These are phyloP conservation scores for Heterodera schachtii DNA, from an alignment of 1,140 invertebrate species.

Conservation along the genomic window DNA sequence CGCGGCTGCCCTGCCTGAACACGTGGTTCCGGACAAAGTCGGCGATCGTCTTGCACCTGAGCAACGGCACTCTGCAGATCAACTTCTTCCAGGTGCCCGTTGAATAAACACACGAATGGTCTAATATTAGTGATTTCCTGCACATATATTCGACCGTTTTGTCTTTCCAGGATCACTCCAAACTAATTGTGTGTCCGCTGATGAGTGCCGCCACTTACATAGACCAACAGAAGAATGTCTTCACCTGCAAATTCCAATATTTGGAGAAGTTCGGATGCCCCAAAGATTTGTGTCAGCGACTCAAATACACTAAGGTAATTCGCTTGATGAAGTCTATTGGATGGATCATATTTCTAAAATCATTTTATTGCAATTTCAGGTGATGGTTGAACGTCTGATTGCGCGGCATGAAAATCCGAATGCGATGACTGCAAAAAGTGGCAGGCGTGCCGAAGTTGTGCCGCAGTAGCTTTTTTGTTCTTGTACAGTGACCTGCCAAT, in stretches of 20 bases:
- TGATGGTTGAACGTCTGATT: constrained; percentile 31
- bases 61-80: constrained; percentile 94
- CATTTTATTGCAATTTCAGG: background rate
- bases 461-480: background rate
- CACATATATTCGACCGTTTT: background rate
- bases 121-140: too few species aligned
- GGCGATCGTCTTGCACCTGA: constrained; percentile 93
- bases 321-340: background rate
- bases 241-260: constrained; percentile 83
- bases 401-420: constrained; percentile 23
- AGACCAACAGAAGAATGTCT: constrained; percentile 83
- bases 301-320: constrained; percentile 42
- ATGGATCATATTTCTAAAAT: background rate
- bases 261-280: constrained; percentile 83
- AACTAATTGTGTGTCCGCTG: constrained; percentile 92
- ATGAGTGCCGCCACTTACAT: constrained; percentile 96
- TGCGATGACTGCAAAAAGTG: background rate
- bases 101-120: too few species aligned
- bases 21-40: constrained; percentile 92
- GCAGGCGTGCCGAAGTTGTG: background rate
- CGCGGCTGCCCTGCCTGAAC: constrained; percentile 86
- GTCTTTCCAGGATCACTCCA: constrained; percentile 79
- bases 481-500: background rate
- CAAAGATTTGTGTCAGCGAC: constrained; percentile 66
- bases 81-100: constrained; percentile 80